These are phyloP conservation scores for Macrotus californicus DNA, from an alignment of 2,113 vertebrate species.

Conservation along the genomic window DNA sequence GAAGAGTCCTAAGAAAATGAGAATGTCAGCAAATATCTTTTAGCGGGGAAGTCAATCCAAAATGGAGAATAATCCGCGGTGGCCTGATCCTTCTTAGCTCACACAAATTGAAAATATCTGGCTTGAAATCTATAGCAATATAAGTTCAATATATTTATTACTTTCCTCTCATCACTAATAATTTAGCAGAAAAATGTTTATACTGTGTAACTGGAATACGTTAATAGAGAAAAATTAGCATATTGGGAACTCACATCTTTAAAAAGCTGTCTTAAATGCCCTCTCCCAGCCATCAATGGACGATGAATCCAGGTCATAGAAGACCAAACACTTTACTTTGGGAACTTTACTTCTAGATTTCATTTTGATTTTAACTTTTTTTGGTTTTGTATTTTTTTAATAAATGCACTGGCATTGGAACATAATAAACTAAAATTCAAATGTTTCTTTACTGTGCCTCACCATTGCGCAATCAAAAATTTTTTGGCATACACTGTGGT, in stretches of 20 bases:
- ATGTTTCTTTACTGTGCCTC: constrained; percentile 86
- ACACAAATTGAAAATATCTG: constrained; percentile 76
- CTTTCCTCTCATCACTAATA: constrained; percentile 68
- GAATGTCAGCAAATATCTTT: constrained; percentile 79
- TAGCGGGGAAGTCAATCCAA: constrained; percentile 86
- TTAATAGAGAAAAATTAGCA: constrained; percentile 68
- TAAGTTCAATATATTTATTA: constrained; percentile 68
- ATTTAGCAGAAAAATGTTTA: constrained; percentile 69
- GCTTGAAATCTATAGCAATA: constrained; percentile 72
- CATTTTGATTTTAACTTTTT: constrained; percentile 85
- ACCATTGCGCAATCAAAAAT: constrained; percentile 82
- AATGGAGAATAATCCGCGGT: constrained; percentile 86
- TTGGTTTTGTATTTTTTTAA: constrained; percentile 83
- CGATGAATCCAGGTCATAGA: constrained; percentile 75
- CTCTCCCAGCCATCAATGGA: constrained; percentile 68
- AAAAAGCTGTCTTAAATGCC: constrained; percentile 69
- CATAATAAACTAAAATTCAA: constrained; percentile 78
- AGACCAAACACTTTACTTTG: constrained; percentile 78
- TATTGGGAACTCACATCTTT: constrained; percentile 67
- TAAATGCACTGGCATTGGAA: constrained; percentile 86
- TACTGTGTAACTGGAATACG: constrained; percentile 74
- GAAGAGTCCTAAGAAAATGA: constrained; percentile 81
- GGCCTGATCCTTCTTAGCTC: constrained; percentile 80
- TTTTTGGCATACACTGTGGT: constrained; percentile 84
- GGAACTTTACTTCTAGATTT: constrained; percentile 82